A percentile compares a stretch with the other conserved stretches of the same genome.
Evolutionary conservation across 2,113 vertebrate species (phyloP).

Genomic region (Hemibagrus wyckioides): DNA sequence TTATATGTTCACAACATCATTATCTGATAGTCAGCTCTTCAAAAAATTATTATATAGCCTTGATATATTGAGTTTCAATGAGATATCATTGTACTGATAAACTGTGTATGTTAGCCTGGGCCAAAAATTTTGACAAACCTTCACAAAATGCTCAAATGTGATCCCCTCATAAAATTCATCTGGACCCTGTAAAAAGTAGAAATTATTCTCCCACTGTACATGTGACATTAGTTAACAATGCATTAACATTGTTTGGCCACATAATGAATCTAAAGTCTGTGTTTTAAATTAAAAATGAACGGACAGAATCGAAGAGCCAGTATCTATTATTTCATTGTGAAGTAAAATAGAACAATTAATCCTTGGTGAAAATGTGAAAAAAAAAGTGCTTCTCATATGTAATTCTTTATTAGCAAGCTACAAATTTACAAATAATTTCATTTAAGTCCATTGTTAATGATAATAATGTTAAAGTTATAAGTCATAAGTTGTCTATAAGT

Average conservation of each 20-base stretch:
- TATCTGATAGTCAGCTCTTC: too few species aligned
- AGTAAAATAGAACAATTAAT: background rate
- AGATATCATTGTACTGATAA: background rate
- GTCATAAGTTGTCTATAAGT: too few species aligned
- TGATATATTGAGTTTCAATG: background rate
- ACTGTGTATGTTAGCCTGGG: background rate
- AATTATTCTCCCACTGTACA: background rate
- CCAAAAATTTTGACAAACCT: conserved; percentile 73
- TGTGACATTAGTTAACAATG: background rate
- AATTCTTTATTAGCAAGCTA: background rate
- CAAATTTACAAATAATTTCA: background rate
- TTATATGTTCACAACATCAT: background rate
- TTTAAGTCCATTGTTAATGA: background rate
- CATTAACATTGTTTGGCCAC: background rate
- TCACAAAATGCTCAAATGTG: conserved; percentile 94
- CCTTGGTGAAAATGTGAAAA: background rate
- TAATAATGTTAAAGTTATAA: too few species aligned
- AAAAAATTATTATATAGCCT: background rate
- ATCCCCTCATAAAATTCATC: conserved; percentile 95
- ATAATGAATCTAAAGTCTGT: background rate
- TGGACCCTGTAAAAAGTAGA: conserved; percentile 75
- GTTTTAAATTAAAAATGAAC: background rate
- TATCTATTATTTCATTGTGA: background rate
- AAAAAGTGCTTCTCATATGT: background rate
- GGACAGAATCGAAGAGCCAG: background rate